These are phyloP conservation scores for Ophioninae sp. DNA, from an alignment of 2,888 invertebrate genomes.

Conservation along the genomic window DNA sequence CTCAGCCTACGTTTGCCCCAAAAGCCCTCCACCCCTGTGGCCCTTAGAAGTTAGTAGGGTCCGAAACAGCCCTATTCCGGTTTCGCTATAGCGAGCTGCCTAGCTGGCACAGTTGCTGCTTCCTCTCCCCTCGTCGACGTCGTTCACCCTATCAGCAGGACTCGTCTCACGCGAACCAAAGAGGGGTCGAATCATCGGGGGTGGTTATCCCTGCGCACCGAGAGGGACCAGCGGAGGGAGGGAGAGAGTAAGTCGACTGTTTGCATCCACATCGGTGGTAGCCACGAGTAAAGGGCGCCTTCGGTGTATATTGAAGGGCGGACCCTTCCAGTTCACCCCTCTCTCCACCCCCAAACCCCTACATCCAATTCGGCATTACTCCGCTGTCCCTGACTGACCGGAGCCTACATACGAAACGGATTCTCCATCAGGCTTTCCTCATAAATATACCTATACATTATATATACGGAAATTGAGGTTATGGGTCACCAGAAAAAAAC, in stretches of 20 bases:
- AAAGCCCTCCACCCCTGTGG: conserved; percentile 40
- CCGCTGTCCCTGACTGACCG: conserved; percentile 50
- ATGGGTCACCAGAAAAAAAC: conserved; percentile 45
- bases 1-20: conserved; percentile 67
- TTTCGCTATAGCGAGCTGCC: conserved; percentile 58
- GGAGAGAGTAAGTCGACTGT: conserved; percentile 58
- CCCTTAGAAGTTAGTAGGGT: conserved; percentile 75
- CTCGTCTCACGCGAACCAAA: conserved; percentile 60
- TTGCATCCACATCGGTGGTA: conserved; percentile 56
- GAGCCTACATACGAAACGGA: conserved; percentile 51
- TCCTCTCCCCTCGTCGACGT: conserved; percentile 52
- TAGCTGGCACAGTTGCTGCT: conserved; percentile 58
- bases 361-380: conserved; percentile 35
- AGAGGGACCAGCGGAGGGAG: neutral
- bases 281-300: conserved; percentile 54
- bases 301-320: conserved; percentile 50
- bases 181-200: conserved; percentile 52
- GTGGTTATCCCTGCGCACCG: conserved; percentile 63
- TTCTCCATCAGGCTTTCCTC: conserved; percentile 40
- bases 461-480: conserved; percentile 54
- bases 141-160: conserved; percentile 51
- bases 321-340: conserved; percentile 21
- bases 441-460: neutral
- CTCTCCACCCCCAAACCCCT: no score
- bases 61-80: conserved; percentile 72